Percentiles rank a stretch among this genome's conserved stretches.
phyloP scores from a whole-genome alignment of 2,113 vertebrate genomes.

The Neogobius melanostomus region DNA sequence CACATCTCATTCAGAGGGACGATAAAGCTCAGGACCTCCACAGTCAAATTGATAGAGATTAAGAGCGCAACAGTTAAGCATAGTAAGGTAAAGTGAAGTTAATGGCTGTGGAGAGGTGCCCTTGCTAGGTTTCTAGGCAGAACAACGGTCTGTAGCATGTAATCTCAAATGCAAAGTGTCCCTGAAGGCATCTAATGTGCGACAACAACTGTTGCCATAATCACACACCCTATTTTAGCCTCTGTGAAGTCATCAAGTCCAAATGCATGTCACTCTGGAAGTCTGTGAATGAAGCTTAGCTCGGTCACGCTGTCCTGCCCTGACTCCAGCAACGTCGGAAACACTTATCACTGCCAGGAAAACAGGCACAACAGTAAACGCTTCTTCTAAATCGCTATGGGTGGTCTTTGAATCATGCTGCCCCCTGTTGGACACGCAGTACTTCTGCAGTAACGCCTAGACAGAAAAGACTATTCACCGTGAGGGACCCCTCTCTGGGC shows the following conservation, averaged over 20 bases:
- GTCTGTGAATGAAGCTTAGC: constrained; percentile 21
- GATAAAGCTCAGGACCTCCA: too few species aligned
- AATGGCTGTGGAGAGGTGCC: too few species aligned
- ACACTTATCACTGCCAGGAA: constrained; percentile 23
- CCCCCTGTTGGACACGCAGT: constrained; percentile 37
- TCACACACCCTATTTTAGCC: not conserved
- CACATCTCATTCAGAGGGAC: too few species aligned
- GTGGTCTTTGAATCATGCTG: constrained; percentile 52
- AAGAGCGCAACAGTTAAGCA: too few species aligned
- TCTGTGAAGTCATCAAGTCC: constrained; percentile 4
- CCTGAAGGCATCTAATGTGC: not conserved
- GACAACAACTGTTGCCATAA: not conserved
- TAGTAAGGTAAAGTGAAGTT: too few species aligned
- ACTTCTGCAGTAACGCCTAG: constrained; percentile 25
- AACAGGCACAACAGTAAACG: constrained; percentile 25
- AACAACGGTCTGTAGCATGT: not conserved
- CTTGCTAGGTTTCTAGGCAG: not conserved
- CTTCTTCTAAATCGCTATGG: constrained; percentile 47
- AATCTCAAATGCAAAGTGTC: constrained; percentile 1
- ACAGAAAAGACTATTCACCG: constrained; percentile 45
- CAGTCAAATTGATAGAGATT: too few species aligned
- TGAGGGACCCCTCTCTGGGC: constrained; percentile 33
- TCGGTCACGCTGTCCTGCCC: constrained; percentile 15
- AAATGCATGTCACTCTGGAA: constrained; percentile 23
- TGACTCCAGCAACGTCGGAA: constrained; percentile 5